Base-by-base conservation (phyloP, 2,888 invertebrate genomes). In the Perizoma flavofasciatum region DNA sequence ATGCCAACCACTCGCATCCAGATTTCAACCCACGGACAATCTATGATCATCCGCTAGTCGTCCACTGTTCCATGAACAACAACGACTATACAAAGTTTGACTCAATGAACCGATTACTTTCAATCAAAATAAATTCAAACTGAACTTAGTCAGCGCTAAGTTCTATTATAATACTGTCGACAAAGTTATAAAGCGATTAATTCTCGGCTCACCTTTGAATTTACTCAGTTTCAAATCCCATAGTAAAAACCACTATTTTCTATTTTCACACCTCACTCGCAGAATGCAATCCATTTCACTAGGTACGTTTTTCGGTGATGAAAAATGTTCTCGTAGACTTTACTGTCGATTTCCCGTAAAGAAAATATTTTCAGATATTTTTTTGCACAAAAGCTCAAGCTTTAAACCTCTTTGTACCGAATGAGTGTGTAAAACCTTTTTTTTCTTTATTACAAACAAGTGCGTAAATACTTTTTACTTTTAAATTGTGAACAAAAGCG, bases 401-500 rank as follows among this genome's bases (percentile, higher is more conserved):
- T 51, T 40, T n/a, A 57, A 50, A 49, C 53, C 47, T 57, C 57
- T 61, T 50, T 57, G 44, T 22, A 45, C 45, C 22, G 22, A 45
- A 22, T 34, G 45, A 48, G 55, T 44, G 45, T 45, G 49, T 57
- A 54, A 61, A 61, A 57, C 50, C 61, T 57, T 53, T 50, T 49
- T 57, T 22, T 3, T 49, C 56, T 41, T 59, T 52, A 56, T 55
- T 55, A 32, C 35, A 43, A 46, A 61, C 49, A 54, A 60, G 44
- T 55, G 55, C 53, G 58, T 62, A 58, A 55, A 61, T 54, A 47
- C 50, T 58, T 61, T 61, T 51, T 61, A 57, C 61, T 63, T 53
- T 51, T 55, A 49, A 60, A 59, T 63, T 55, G 51, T 49, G 56
- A 60, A 60, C 49, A 60, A 61, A 67, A 68, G 67, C 78, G 79